Evolutionary conservation across 2,888 invertebrate species (phyloP), one percentile per base, ranked within the genome.

Genomic region (Arenicola marina): DNA sequence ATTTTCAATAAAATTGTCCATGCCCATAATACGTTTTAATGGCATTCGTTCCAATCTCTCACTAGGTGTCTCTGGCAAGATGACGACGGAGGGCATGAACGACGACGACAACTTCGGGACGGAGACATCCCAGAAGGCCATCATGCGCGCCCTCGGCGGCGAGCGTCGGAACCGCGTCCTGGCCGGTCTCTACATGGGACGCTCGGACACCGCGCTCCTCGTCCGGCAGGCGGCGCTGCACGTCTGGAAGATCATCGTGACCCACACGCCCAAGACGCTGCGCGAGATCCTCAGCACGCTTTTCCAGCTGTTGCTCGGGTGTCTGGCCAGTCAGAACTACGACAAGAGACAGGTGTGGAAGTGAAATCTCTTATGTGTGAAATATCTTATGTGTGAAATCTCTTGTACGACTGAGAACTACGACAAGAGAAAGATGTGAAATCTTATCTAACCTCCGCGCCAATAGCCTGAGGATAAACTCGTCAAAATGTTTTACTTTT

Each of bases 61-160:
- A 26, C 24, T 34, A 84, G 86, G 87, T 56, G 97, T 99, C 0
- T 92, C 95, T 32, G 98, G 98, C 59, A 99, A 99, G 86, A 98
- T 98, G 96, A 95, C 95, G 38, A 98, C 98, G 0, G 96, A 97
- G 85, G 96, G 95, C 0, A 95, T 95, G 0, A 93, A 92, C 71
- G 98, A 99, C 83, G 99, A 99, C 82, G 99, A 99, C 81, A 99
- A 98, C 84, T 97, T 99, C 84, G 99, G 98, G 65, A 98, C 98
- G 92, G 80, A 83, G 65, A 65, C 65, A n/a, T 81, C 80, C 11
- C 80, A 81, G 54, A 71, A 76, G 72, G 79, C 78, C 34, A 70
- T 73, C 44, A 44, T 73, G 46, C 87, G 88, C 56, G 90, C 93
- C 11, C 86, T 99, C 56, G 97, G 98, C 0, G 89, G 88, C 1